phyloP scores from a whole-genome alignment of 2,888 invertebrate species.

The Orthosia gothica region DNA sequence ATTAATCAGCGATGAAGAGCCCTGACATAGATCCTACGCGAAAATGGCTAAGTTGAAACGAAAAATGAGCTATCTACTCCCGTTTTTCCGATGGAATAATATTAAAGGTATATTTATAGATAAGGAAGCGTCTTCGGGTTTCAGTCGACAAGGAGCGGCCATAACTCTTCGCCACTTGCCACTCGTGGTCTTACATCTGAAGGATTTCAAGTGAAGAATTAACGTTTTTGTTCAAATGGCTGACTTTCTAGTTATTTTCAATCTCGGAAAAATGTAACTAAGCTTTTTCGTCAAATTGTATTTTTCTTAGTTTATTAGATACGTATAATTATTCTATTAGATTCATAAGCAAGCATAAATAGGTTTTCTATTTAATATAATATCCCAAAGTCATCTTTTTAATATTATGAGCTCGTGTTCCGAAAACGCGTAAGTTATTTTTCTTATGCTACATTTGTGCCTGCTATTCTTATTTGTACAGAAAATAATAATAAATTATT shows the following conservation, averaged over 20 bases:
- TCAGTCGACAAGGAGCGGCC: background rate
- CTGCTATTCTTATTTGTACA: conserved; percentile 2
- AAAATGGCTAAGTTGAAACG: background rate
- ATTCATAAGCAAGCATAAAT: background rate
- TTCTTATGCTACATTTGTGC: conserved; percentile 2
- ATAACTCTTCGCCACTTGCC: background rate
- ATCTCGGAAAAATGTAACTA: background rate
- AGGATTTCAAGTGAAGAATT: background rate
- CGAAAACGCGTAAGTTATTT: conserved; percentile 5
- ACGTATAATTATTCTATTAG: background rate
- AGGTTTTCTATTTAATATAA: background rate
- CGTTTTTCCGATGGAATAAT: background rate
- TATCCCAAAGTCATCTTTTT: background rate
- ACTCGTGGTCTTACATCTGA: background rate
- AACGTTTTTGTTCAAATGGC: background rate
- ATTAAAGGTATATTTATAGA: too few species aligned
- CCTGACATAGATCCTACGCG: too few species aligned
- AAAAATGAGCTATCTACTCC: background rate
- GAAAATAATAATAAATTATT: conserved; percentile 28
- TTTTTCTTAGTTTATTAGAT: background rate
- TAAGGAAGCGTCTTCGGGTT: background rate
- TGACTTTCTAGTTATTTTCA: background rate
- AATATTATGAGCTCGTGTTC: background rate
- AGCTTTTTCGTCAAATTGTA: background rate
- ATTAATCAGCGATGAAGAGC: background rate